Base-by-base conservation (phyloP, 2,888 invertebrate genomes). In the Melanotus villosus region DNA sequence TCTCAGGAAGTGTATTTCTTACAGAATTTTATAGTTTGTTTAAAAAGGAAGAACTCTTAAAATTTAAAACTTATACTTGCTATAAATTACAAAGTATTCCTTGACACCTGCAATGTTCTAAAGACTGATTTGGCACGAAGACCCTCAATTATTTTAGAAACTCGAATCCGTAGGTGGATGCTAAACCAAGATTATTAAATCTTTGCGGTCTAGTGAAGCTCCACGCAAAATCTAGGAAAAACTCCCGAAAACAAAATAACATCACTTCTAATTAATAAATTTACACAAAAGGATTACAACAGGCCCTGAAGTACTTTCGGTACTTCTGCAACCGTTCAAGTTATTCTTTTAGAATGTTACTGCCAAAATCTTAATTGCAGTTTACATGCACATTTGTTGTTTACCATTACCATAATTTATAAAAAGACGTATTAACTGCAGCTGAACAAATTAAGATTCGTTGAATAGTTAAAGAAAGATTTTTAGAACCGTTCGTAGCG, bases 81-180 rank as follows among this genome's bases (percentile, higher is more conserved):
- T 7, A 14, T 45, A 45, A 59, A 43, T 59, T 47, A 56, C 34
- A 60, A 16, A 41, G n/a, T 16, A 45, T 34, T 34, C 58, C 54
- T 34, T 58, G 68, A 68, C 68, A 68, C 56, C 57, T 60, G 32
- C 36, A 45, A 30, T 54, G 63, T 47, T 60, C 56, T 45, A 67
- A 52, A 62, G 62, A 63, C 50, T 63, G 58, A 63, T 57, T 68
- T 68, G 68, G 68, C 68, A 68, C 56, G 26, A 26, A 7, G 16
- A 38, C 41, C 30, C 19, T 14, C 36, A 63, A 68, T 63, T 68
- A 68, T 68, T 63, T 57, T 21, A 63, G 47, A 63, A 34, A 57
- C 34, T 47, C 14, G 45, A 32, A 45, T 4, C 32, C 21, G 43
- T 43, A 26, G 65, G 56, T 47, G 43, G 65, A 43, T 45, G 50